Percentiles rank a stretch among this genome's conserved stretches.
Evolutionary conservation across 2,113 vertebrate species (phyloP).

Genomic region (Mesocricetus auratus): DNA sequence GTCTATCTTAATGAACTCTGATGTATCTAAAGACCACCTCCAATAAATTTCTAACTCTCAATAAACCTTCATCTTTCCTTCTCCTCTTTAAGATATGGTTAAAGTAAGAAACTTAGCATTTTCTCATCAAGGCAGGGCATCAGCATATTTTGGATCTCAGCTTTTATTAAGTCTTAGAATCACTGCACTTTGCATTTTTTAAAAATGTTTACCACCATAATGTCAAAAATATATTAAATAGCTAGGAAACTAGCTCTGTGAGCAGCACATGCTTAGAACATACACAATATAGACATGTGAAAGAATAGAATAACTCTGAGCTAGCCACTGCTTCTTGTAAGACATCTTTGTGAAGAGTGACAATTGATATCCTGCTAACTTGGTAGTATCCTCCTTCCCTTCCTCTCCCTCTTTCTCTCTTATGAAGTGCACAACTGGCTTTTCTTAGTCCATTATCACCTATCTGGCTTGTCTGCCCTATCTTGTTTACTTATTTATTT

Average conservation of each 20-base stretch:
- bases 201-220: conserved; percentile 35
- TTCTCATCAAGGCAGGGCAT: not conserved
- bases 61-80: conserved; percentile 13
- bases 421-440: not conserved
- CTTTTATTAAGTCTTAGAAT: conserved; percentile 39
- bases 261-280: not conserved
- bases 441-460: not conserved
- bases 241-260: not conserved
- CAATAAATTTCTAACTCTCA: conserved; percentile 37
- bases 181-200: not conserved
- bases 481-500: not conserved
- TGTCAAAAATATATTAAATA: conserved; percentile 45
- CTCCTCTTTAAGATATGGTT: not conserved
- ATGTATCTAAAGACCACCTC: conserved; percentile 16
- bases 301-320: not conserved
- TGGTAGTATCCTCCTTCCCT: too few species aligned
- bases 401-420: not conserved
- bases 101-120: conserved; percentile 26
- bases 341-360: conserved; percentile 17
- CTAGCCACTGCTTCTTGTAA: not conserved
- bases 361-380: not conserved
- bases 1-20: not conserved
- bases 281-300: not conserved
- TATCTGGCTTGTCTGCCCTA: not conserved
- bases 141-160: not conserved